Base-by-base conservation (phyloP, 2,888 invertebrate species). In the Odiellus spinosus region DNA sequence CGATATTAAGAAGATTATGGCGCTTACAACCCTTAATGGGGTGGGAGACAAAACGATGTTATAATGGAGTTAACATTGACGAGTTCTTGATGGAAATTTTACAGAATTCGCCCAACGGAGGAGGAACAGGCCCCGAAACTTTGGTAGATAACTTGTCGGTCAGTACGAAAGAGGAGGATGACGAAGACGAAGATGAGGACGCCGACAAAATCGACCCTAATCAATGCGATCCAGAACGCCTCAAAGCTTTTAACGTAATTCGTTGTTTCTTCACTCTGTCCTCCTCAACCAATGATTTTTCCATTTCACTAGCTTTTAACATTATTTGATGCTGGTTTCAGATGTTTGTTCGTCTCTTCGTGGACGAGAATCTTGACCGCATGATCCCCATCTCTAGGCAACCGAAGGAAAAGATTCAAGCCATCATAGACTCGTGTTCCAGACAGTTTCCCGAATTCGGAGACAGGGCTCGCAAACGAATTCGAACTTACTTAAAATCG, bases 281-380 rank as follows among this genome's bases (percentile, higher is more conserved):
- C 21, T 38, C 19, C 39, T 32, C 14, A 19, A 19, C 21, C 36
- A 14, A 45, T 35, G n/a, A 33, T 33, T 41, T 33, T 2, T 42
- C 26, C 10, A 46, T 41, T 45, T 45, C 17, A 34, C 14, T 2
- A n/a, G 17, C 11, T 19, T 32, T 41, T n/a, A n/a, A n/a, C n/a
- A n/a, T n/a, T n/a, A n/a, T n/a, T n/a, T n/a, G n/a, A n/a, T n/a
- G n/a, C n/a, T n/a, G n/a, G n/a, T n/a, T n/a, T n/a, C 73, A 93
- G 93, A 93, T 93, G 93, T 93, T 93, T 68, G 91, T 93, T 52
- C 78, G 93, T 38, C 73, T 93, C 51, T 93, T 93, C 69, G 93
- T 93, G 52, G 93, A 93, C 65, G 93, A 93, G 70, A 93, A 93
- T 65, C 73, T 93, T 59, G 93, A 93, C 67, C 77, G 93, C 63